Percentiles rank a stretch among this genome's conserved stretches.
Evolutionary conservation across 2,113 vertebrate genomes (phyloP).

Genomic region (Motacilla tschutschensis): DNA sequence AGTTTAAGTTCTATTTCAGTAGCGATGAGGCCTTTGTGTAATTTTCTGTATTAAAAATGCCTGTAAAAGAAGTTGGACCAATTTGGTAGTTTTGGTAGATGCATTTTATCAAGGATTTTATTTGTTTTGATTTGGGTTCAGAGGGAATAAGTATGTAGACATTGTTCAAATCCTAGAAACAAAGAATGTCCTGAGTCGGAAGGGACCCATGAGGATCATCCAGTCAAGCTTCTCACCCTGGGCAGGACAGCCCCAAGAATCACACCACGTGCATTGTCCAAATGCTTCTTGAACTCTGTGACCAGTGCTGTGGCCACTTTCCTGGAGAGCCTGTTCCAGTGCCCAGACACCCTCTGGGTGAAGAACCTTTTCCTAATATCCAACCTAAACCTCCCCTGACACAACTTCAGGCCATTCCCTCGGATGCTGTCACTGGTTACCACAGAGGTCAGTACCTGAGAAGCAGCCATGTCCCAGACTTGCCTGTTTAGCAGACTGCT

Average conservation of each 20-base stretch:
- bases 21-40: conserved; percentile 37
- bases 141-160: neutral
- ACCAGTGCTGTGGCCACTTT: neutral
- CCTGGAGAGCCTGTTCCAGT: neutral
- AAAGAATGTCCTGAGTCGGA: neutral
- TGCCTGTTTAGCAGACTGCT: neutral
- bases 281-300: neutral
- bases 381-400: neutral
- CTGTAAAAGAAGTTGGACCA: conserved; percentile 46
- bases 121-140: neutral
- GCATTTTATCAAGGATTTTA: neutral
- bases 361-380: neutral
- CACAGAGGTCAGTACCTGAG: neutral
- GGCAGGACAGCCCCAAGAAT: neutral
- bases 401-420: rapidly evolving
- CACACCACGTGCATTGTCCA: neutral
- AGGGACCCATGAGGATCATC: neutral
- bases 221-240: neutral
- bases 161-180: neutral
- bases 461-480: neutral
- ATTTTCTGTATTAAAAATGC: conserved; percentile 56
- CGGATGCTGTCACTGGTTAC: neutral
- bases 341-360: neutral
- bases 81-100: neutral
- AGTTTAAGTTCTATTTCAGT: conserved; percentile 44